Percentiles rank a stretch among this genome's conserved stretches.
phyloP scores from a whole-genome alignment of 2,888 invertebrate genomes.

The Andricus curvator region DNA sequence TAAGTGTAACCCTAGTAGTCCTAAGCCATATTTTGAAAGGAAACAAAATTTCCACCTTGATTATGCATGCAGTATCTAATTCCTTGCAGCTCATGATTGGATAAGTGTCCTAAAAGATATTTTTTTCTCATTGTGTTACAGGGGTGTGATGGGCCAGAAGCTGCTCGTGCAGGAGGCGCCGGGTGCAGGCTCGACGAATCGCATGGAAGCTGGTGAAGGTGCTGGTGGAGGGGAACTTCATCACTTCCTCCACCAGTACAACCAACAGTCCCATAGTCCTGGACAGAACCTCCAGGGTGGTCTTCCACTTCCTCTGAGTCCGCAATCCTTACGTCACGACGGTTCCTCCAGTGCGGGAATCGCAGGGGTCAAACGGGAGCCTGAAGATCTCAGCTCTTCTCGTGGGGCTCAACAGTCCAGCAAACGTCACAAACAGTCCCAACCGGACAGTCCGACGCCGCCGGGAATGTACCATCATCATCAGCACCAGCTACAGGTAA shows the following conservation, averaged over 20 bases:
- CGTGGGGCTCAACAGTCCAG: constrained; percentile 63
- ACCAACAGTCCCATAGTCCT: constrained; percentile 76
- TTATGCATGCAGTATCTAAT: constrained; percentile 13
- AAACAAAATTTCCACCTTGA: not conserved
- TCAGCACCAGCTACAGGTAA: constrained; percentile 75
- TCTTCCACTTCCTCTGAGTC: constrained; percentile 75
- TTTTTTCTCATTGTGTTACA: constrained; percentile 59
- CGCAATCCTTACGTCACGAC: constrained; percentile 74
- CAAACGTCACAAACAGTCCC: constrained; percentile 73
- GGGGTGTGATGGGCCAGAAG: constrained; percentile 77
- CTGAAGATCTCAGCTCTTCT: constrained; percentile 86
- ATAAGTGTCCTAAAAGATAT: constrained; percentile 15
- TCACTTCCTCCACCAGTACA: constrained; percentile 77
- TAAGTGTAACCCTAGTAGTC: not conserved
- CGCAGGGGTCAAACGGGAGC: constrained; percentile 86
- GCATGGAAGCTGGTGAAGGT: constrained; percentile 76
- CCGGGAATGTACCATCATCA: constrained; percentile 77
- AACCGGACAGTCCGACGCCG: constrained; percentile 75
- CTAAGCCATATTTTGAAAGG: constrained; percentile 6
- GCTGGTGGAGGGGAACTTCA: constrained; percentile 79
- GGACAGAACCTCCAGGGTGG: constrained; percentile 79
- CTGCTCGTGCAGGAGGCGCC: constrained; percentile 76
- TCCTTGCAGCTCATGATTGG: constrained; percentile 5
- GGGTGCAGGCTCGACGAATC: constrained; percentile 71
- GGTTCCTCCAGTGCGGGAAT: constrained; percentile 68